Percentiles rank a stretch among this genome's conserved stretches.
Evolutionary conservation across 2,888 invertebrate species (phyloP).

Genomic region (Pristionchus arcanus): DNA sequence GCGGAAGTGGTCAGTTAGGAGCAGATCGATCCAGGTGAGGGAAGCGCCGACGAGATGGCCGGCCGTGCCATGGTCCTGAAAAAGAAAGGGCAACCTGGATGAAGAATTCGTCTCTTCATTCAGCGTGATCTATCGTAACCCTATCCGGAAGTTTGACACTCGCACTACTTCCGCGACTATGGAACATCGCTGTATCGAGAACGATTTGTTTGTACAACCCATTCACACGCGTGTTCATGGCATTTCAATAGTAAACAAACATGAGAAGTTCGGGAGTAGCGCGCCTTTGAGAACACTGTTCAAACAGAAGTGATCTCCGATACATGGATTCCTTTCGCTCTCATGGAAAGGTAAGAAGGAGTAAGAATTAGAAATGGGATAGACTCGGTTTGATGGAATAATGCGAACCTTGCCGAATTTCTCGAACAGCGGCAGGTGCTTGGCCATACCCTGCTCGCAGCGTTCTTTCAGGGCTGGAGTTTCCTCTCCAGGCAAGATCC

Average conservation of each 20-base stretch:
- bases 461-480: not conserved
- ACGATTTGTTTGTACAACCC: not conserved
- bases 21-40: not conserved
- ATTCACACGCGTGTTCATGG: not conserved
- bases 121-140: too few species aligned
- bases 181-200: too few species aligned
- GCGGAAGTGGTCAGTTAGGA: not conserved
- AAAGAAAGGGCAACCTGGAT: too few species aligned
- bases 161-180: too few species aligned
- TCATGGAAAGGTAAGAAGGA: not conserved
- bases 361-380: too few species aligned
- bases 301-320: not conserved
- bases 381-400: too few species aligned
- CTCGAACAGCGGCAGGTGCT: not conserved
- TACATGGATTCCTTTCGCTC: too few species aligned
- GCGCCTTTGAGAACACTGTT: not conserved
- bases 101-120: not conserved
- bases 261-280: not conserved
- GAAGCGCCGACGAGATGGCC: not conserved
- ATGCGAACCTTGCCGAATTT: conserved; percentile 4
- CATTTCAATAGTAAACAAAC: not conserved
- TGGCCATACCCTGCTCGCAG: not conserved
- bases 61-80: not conserved
- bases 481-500: not conserved
- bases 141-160: too few species aligned